A percentile compares a stretch with the other conserved stretches of the same genome.
Conservation (phyloP, 2,113 vertebrate genomes). For the Capreolus pygargus region DNA sequence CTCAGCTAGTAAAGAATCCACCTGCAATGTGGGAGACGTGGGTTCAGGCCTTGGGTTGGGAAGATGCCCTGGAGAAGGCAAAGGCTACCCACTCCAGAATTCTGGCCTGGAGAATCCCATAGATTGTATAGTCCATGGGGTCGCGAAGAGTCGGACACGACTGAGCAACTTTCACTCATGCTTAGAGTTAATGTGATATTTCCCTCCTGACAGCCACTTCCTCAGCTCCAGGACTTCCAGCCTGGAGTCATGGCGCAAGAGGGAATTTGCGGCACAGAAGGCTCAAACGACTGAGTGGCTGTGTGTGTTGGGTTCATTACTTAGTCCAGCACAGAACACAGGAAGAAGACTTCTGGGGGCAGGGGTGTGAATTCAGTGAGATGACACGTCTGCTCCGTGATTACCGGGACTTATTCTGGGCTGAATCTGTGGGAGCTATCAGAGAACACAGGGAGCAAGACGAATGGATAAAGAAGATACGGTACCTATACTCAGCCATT, state of each 20-base stretch:
- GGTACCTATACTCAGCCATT: background rate
- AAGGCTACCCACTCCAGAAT: background rate
- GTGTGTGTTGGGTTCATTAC: background rate
- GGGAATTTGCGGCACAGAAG: background rate
- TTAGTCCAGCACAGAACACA: background rate
- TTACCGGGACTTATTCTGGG: background rate
- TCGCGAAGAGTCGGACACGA: background rate
- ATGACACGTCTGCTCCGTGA: background rate
- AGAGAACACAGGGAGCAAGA: background rate
- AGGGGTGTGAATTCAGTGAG: background rate
- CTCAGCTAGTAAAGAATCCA: background rate
- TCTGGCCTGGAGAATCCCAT: background rate
- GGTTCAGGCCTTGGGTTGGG: background rate
- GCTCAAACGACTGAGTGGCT: background rate
- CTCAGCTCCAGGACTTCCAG: background rate
- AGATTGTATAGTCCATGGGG: background rate
- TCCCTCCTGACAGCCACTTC: background rate
- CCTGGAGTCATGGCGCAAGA: background rate
- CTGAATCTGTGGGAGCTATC: background rate
- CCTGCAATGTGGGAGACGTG: background rate
- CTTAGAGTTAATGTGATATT: background rate
- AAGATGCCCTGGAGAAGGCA: background rate
- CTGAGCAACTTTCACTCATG: background rate
- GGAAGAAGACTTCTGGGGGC: background rate
- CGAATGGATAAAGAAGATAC: background rate